These are phyloP conservation scores for Vulpes vulpes DNA, from an alignment of 2,113 vertebrate genomes.

Conservation along the genomic window DNA sequence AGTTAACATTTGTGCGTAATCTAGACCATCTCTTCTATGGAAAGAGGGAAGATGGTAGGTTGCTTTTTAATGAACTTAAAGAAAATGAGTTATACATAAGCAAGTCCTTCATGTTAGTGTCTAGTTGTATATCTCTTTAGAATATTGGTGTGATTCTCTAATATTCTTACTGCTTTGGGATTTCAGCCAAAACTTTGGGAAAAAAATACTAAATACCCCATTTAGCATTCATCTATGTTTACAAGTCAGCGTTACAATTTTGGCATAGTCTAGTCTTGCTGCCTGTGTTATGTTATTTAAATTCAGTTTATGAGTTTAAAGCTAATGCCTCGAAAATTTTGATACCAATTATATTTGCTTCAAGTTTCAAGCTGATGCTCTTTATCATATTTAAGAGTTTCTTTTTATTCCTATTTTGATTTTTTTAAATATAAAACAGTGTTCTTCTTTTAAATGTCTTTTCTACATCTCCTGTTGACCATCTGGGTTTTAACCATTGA, in stretches of 20 bases:
- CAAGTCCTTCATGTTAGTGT: neutral
- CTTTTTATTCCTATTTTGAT: neutral
- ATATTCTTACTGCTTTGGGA: neutral
- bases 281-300: neutral
- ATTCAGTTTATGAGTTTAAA: neutral
- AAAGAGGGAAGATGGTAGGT: neutral
- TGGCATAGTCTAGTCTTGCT: neutral
- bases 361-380: neutral
- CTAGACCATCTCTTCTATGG: neutral
- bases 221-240: neutral
- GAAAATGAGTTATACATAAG: neutral
- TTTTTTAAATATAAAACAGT: neutral
- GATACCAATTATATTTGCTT: neutral
- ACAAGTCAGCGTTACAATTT: neutral
- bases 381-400: neutral
- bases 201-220: neutral
- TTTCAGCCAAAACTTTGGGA: neutral
- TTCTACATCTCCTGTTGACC: neutral
- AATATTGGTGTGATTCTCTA: neutral
- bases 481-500: neutral
- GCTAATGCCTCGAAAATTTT: neutral
- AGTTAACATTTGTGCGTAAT: neutral
- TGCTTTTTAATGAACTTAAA: neutral
- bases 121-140: neutral
- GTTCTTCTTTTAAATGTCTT: neutral